Conservation (phyloP, 2,797 vertebrate species). For the Gadopsis bispinosus region DNA sequence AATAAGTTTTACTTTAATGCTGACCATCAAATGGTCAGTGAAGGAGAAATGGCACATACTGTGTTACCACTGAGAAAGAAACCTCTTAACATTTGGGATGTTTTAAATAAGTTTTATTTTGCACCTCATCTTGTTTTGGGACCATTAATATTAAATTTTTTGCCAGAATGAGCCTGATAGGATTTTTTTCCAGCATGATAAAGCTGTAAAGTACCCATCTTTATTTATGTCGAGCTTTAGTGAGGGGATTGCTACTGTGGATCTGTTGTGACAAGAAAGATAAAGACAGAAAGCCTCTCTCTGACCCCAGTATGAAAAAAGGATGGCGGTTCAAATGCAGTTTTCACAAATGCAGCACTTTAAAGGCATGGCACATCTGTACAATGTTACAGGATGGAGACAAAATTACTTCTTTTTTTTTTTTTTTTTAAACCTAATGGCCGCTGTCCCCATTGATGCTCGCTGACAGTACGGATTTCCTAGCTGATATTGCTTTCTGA, state of each 20-base stretch:
- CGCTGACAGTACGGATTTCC: not conserved
- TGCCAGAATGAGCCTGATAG: not conserved
- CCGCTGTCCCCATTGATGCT: no score
- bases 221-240: not conserved
- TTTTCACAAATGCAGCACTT: not conserved
- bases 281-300: not conserved
- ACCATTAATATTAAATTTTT: not conserved
- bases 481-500: not conserved
- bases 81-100: not conserved
- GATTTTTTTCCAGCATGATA: not conserved
- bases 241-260: not conserved
- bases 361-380: not conserved
- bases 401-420: not conserved
- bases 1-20: constrained; percentile 12
- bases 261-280: not conserved
- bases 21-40: not conserved
- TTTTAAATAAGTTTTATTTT: not conserved
- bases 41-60: constrained; percentile 1
- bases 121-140: not conserved
- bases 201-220: not conserved
- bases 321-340: constrained; percentile 3
- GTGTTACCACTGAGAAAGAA: not conserved
- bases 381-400: not conserved
- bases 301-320: not conserved
- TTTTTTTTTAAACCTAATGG: not conserved